These are phyloP conservation scores for Hafferia zeledoni DNA, from an alignment of 2,797 vertebrate genomes.

Conservation along the genomic window DNA sequence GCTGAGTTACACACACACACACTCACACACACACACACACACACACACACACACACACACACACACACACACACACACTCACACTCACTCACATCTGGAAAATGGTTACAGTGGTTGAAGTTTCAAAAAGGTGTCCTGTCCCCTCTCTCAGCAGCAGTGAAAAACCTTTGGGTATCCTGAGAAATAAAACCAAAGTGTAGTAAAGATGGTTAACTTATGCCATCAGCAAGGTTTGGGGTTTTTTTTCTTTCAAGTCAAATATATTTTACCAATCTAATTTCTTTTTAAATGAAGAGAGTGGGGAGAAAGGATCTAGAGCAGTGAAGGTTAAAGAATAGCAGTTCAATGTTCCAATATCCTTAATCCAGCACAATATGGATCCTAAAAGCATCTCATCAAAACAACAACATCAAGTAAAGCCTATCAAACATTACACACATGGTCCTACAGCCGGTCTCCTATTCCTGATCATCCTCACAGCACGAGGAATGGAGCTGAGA, in stretches of 20 bases:
- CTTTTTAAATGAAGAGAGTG: background rate
- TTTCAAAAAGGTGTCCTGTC: constrained; percentile 56
- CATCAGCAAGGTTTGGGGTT: background rate
- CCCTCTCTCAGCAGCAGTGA: constrained; percentile 65
- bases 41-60: background rate
- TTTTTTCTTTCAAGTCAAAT: background rate
- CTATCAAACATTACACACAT: background rate
- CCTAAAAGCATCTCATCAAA: constrained; percentile 3
- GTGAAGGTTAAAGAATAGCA: background rate
- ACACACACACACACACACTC: background rate
- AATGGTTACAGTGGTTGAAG: constrained; percentile 46
- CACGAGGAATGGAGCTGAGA: background rate
- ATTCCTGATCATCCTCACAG: background rate
- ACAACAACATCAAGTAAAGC: background rate
- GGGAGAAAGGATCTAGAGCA: background rate
- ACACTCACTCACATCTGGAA: background rate
- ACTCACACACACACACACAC: constrained; percentile 48
- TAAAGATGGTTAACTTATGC: background rate
- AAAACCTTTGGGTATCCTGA: constrained; percentile 70
- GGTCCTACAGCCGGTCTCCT: background rate
- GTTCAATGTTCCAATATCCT: background rate
- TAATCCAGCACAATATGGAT: background rate
- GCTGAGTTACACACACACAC: background rate
- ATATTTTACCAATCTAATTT: background rate
- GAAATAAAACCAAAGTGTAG: constrained; percentile 28